Evolutionary conservation across 53 echinoderm and acorn worm species (phyloP), one percentile per base, ranked within the genome.

Genomic region (Antedon mediterranea): DNA sequence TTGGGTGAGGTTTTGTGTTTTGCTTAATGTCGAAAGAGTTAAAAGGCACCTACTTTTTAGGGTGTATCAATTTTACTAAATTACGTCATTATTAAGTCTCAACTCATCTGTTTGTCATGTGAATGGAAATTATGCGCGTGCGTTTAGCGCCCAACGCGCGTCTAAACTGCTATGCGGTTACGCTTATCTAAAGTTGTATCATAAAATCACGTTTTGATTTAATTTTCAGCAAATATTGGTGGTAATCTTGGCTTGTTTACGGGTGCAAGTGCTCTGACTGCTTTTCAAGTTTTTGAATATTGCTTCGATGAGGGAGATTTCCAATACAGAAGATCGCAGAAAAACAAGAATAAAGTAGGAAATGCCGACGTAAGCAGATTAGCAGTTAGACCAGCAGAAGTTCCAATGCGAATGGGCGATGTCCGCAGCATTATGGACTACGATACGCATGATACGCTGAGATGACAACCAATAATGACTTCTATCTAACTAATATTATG

Each of bases 221-320:
- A 81, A 27, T 18, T 28, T 75, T 71, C 84, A 94, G 94, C 90
- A 75, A 82, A 84, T 14, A 80, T 91, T 72, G 94, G 94, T 42
- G 94, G 94, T 23, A 94, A 94, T 85, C 80, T 94, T 81, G 94
- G 94, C 23, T 80, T 94, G 42, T 94, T 90, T 74, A 72, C 89
- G 14, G 94, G 94, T 9, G 94, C 85, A 57, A 90, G 94, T 75
- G 78, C 84, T 57, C 82, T 94, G 71, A 94, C 94, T 15, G 31
- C 91, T 18, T 32, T 90, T 28, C 89, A 94, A 43, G 75, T 94
- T 0, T 57, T 87, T 0, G 94, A 94, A 79, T 94, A 90, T 77
- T 73, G 83, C 71, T 71, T 85, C 31, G 94, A 94, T 43, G 90
- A 57, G 57, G 57, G 57, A 3, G 23, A 23, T 18, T 57, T 57